These are phyloP conservation scores for Emydocephalus ijimae DNA, from an alignment of 2,113 vertebrate genomes.

Conservation along the genomic window DNA sequence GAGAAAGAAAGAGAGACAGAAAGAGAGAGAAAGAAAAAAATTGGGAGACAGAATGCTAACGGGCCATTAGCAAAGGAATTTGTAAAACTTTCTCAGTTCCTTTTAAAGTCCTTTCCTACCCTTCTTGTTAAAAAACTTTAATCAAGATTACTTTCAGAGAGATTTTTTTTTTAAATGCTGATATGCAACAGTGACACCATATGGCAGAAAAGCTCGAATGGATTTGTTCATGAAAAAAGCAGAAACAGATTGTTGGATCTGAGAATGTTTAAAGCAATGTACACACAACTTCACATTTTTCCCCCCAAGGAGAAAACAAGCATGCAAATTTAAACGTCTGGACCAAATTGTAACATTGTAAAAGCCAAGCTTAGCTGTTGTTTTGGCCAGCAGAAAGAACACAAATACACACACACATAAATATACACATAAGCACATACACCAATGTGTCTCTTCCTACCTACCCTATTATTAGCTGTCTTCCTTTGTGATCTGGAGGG, in stretches of 20 bases:
- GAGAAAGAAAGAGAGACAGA: too few relatives aligned
- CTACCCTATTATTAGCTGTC: background rate
- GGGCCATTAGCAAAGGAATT: background rate
- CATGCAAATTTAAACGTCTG: background rate
- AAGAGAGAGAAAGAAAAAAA: too few relatives aligned
- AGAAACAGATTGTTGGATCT: background rate
- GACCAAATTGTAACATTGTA: background rate
- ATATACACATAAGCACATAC: background rate
- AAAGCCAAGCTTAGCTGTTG: background rate
- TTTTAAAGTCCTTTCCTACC: background rate
- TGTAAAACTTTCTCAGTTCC: background rate
- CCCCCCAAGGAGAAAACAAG: background rate
- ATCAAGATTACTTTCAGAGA: background rate
- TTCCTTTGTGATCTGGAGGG: background rate
- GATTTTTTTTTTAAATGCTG: background rate
- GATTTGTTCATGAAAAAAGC: background rate
- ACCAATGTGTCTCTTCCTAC: background rate
- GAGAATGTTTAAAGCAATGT: background rate
- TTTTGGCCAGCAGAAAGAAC: background rate
- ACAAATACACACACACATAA: background rate
- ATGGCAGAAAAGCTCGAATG: background rate
- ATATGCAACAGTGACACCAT: constrained; percentile 26
- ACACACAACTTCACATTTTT: background rate
- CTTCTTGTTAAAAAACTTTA: background rate
- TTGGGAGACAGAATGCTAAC: background rate